Conservation (phyloP, 2,888 invertebrate species). For the Hemaris fuciformis region DNA sequence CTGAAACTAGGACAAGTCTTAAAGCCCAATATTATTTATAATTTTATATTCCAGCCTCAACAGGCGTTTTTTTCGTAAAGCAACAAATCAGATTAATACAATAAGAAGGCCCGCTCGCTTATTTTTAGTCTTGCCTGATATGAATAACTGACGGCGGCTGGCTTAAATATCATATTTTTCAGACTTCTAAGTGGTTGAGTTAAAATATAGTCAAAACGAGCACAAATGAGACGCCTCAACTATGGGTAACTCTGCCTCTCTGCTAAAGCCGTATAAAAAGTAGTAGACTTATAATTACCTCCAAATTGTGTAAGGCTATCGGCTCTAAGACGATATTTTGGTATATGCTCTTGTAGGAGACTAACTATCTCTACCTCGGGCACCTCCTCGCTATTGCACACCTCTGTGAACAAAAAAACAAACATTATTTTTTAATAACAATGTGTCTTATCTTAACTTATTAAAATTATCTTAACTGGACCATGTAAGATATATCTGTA, state of each 20-base stretch:
- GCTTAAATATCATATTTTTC: too few relatives aligned
- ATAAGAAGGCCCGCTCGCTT: not conserved
- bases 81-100: not conserved
- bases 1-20: conserved; percentile 40
- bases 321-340: conserved; percentile 95
- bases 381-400: conserved; percentile 95
- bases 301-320: conserved; percentile 96
- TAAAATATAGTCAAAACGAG: too few relatives aligned
- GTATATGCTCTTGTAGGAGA: conserved; percentile 96
- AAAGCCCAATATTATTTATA: not conserved
- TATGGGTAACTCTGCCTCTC: too few relatives aligned
- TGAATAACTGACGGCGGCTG: too few relatives aligned
- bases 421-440: conserved; percentile 7
- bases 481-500: not conserved
- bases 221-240: too few relatives aligned
- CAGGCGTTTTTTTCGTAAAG: not conserved
- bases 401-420: conserved; percentile 84
- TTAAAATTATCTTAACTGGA: not conserved
- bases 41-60: not conserved
- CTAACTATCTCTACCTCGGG: conserved; percentile 98
- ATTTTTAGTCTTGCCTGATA: too few relatives aligned
- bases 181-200: too few relatives aligned
- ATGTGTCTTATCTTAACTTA: not conserved
- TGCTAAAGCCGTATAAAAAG: conserved; percentile 13
- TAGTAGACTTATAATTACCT: conserved; percentile 80